Base-by-base conservation (phyloP, 2,113 vertebrate genomes). In the Symphodus melops region DNA sequence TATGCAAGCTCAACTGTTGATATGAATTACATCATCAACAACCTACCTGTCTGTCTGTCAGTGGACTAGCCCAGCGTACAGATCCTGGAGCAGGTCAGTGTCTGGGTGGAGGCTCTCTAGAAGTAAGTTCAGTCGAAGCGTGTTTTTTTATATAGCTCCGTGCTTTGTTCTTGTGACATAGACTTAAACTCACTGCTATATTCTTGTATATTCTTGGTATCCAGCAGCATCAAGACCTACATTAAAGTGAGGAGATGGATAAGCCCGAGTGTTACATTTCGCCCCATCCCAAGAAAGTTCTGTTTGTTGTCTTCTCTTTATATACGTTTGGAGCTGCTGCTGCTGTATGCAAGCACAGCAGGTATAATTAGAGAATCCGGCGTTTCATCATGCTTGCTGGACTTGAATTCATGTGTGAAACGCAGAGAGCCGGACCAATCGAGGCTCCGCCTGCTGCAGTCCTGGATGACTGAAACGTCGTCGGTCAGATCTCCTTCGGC, bases 361-460 rank as follows among this genome's bases (percentile, higher is more conserved):
- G 77, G 59, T 16, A 56, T 82, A 88, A 85, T 82, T 81, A 84
- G 75, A 86, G 59, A 85, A 86, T 85, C 19, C 36, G 81, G 73
- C 79, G 36, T 84, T 84, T 86, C 68, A 72, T 89, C 81, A 89
- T 84, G 85, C 85, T 82, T 65, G 64, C 68, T 82, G 82, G 83
- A 87, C 80, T 75, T 75, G 69, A 88, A 87, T 83, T 72, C 89
- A 88, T 89, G 90, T 92, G 90, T 92, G 82, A 91, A 86, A 92
- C 88, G 63, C 79, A 77, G 68, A 36, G 67, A 86, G 82, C 67
- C 52, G 13, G 83, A 70, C 74, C 77, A 72, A 84, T 81, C 67
- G 36, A 55, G 68, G 46, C 64, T 67, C 82, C 81, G 68, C 85
- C 86, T 84, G 84, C 84, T 53, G 69, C 71, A 9, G 33, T 20